These are phyloP conservation scores for Diceros bicornis DNA, from an alignment of 2,797 vertebrate genomes.

Conservation along the genomic window DNA sequence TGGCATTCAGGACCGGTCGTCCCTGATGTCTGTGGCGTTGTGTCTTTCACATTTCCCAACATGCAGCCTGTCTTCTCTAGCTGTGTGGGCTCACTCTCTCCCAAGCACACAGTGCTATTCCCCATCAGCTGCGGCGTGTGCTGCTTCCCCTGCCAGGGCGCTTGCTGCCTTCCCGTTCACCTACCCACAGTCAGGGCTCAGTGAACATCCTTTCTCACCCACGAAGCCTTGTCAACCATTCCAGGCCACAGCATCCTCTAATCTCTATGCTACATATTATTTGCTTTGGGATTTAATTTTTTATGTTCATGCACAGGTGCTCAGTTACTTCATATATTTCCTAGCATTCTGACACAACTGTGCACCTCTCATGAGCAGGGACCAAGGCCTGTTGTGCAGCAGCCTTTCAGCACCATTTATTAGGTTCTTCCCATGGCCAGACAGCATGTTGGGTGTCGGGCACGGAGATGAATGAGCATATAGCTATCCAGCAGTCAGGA, in stretches of 20 bases:
- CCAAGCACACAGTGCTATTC: accelerated
- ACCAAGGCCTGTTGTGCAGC: background rate
- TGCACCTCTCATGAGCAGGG: background rate
- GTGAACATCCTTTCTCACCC: background rate
- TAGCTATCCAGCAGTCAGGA: background rate
- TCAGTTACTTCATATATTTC: background rate
- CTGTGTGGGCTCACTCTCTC: background rate
- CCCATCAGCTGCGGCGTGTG: background rate
- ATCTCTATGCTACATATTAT: background rate
- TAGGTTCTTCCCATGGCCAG: no score
- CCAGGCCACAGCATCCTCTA: background rate
- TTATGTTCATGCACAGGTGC: background rate
- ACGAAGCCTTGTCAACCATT: background rate
- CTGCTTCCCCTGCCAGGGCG: background rate
- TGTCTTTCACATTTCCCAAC: background rate
- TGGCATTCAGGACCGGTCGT: background rate
- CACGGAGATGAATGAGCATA: background rate
- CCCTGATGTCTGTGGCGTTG: accelerated
- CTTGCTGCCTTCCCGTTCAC: background rate
- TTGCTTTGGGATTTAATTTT: background rate
- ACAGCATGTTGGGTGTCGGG: background rate
- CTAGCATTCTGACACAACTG: background rate
- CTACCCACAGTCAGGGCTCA: background rate
- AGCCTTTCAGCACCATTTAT: background rate
- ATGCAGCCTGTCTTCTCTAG: background rate